These are phyloP conservation scores for Xyrichtys novacula DNA, from an alignment of 2,797 vertebrate genomes.

Conservation along the genomic window DNA sequence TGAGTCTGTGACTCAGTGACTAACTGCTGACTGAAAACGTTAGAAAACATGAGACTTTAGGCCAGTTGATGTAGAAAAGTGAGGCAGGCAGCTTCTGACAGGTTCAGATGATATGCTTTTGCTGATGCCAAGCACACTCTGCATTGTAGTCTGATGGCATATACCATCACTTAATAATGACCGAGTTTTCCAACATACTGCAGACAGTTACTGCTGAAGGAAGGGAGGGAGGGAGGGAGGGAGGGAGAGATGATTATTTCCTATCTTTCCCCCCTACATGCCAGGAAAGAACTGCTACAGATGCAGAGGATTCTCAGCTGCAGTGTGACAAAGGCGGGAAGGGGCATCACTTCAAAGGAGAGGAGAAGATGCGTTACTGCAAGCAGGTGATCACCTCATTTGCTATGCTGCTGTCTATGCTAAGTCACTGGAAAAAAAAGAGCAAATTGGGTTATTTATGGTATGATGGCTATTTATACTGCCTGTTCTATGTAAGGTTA, in stretches of 20 bases:
- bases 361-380: not conserved
- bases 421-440: slow-evolving; percentile 35
- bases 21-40: not conserved
- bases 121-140: not conserved
- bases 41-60: not conserved
- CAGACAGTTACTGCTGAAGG: not conserved
- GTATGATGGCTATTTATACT: slow-evolving; percentile 27
- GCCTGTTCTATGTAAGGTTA: not conserved
- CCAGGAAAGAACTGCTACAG: slow-evolving; percentile 5
- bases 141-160: not conserved
- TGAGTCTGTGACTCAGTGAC: not conserved
- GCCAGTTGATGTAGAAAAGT: not conserved
- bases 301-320: not conserved
- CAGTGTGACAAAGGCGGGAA: not conserved
- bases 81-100: not conserved
- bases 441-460: not conserved
- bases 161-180: not conserved
- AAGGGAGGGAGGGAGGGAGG: not conserved
- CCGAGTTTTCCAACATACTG: not conserved
- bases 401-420: slow-evolving; percentile 38
- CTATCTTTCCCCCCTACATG: not conserved
- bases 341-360: slow-evolving; percentile 20
- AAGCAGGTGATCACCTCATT: slow-evolving; percentile 31
- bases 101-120: slow-evolving; percentile 1
- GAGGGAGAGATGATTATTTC: not conserved